phyloP scores from a whole-genome alignment of 2,113 vertebrate genomes.

The Scatophagus argus region DNA sequence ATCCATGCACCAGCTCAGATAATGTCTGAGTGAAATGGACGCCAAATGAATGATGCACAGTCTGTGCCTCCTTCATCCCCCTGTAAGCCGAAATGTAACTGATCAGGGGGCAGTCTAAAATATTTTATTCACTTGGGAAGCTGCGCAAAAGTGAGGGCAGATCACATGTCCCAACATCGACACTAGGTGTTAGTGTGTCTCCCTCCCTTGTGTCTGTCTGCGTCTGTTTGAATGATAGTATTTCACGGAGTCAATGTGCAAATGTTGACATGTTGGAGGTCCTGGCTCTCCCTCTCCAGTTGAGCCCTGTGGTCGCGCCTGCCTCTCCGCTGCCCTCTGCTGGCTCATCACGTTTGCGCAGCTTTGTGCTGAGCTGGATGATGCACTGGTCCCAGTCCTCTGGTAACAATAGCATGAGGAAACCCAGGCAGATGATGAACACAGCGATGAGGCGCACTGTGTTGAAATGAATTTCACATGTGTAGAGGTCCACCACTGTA shows the following conservation, averaged over 20 bases:
- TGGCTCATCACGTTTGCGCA: constrained; percentile 93
- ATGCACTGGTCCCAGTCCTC: constrained; percentile 97
- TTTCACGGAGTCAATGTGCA: constrained; percentile 84
- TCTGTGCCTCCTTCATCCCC: constrained; percentile 28
- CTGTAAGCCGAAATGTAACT: constrained; percentile 13
- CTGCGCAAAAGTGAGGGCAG: constrained; percentile 26
- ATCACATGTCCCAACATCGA: constrained; percentile 26
- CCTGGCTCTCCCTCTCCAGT: constrained; percentile 87
- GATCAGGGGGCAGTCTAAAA: constrained; percentile 31
- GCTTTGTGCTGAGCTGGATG: constrained; percentile 89
- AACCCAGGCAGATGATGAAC: constrained; percentile 95
- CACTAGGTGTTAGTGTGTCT: constrained; percentile 2
- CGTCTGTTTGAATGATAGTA: constrained; percentile 7
- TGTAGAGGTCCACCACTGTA: constrained; percentile 94
- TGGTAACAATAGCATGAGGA: constrained; percentile 94
- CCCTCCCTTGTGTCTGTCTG: constrained; percentile 9
- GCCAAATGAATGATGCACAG: constrained; percentile 31
- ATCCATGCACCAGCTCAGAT: constrained; percentile 61
- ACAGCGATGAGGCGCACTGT: constrained; percentile 94
- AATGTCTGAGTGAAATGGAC: constrained; percentile 44
- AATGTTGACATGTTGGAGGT: constrained; percentile 92
- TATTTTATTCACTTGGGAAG: not conserved
- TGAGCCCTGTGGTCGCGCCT: constrained; percentile 81
- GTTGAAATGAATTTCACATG: constrained; percentile 94
- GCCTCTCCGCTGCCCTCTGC: constrained; percentile 84